These are phyloP conservation scores for Clinocottus analis DNA, from an alignment of 2,113 vertebrate genomes.

Conservation along the genomic window DNA sequence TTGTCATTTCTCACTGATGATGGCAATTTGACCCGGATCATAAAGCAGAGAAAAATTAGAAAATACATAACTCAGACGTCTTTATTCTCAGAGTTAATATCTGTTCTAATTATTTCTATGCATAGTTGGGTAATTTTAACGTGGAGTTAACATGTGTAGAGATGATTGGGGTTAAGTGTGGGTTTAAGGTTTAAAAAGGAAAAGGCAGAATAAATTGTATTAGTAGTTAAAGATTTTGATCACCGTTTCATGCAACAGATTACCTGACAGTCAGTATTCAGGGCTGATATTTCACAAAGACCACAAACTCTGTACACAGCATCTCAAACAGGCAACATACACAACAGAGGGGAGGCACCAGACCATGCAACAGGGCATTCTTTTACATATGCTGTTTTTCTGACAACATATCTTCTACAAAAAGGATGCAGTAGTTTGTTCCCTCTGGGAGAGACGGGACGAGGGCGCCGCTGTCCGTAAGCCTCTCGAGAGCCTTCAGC, in stretches of 20 bases:
- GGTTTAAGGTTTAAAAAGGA: neutral
- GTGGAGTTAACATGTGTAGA: neutral
- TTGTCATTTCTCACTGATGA: neutral
- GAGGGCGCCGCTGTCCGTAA: neutral
- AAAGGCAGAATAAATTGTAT: neutral
- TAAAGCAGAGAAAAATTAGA: conserved; percentile 19
- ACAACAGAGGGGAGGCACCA: conserved; percentile 26
- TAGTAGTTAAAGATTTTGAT: neutral
- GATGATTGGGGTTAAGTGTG: neutral
- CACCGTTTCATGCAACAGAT: neutral
- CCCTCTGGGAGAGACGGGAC: neutral
- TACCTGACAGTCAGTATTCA: conserved; percentile 20
- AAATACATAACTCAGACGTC: neutral
- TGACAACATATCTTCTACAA: conserved; percentile 57
- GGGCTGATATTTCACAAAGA: conserved; percentile 61
- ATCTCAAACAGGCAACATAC: conserved; percentile 35
- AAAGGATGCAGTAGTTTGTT: conserved; percentile 28
- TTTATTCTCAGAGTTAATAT: neutral
- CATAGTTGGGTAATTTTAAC: neutral
- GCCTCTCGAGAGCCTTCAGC: neutral
- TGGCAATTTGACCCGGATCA: neutral
- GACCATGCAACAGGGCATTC: conserved; percentile 79
- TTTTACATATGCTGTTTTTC: conserved; percentile 67
- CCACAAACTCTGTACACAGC: conserved; percentile 17
- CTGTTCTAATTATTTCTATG: neutral